Evolutionary conservation across 2,888 invertebrate genomes (phyloP).

Genomic region (Coleophora deauratella): DNA sequence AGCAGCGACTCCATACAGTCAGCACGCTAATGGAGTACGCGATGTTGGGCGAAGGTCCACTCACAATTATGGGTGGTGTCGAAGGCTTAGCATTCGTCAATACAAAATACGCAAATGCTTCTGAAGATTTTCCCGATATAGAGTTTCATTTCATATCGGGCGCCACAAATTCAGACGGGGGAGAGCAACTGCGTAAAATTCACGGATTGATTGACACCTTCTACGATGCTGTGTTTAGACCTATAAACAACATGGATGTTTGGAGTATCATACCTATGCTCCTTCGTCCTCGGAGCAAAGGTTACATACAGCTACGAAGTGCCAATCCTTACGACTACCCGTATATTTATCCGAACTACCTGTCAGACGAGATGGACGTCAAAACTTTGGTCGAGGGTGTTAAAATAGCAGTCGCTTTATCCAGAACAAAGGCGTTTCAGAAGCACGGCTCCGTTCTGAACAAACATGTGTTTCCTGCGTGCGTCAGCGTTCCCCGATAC

Average conservation of each 20-base stretch:
- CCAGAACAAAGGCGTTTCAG: constrained; percentile 84
- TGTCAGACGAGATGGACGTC: constrained; percentile 84
- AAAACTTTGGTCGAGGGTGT: constrained; percentile 88
- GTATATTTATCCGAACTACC: constrained; percentile 93
- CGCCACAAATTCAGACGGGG: constrained; percentile 89
- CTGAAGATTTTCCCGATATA: constrained; percentile 90
- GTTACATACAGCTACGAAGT: constrained; percentile 85
- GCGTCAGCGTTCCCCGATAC: constrained; percentile 77
- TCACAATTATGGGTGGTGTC: constrained; percentile 91
- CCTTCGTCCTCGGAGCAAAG: constrained; percentile 88
- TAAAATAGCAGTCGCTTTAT: constrained; percentile 87
- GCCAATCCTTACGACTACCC: constrained; percentile 92
- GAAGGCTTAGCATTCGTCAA: constrained; percentile 93
- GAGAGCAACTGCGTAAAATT: constrained; percentile 84
- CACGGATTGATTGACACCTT: constrained; percentile 84
- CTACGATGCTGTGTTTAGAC: constrained; percentile 82
- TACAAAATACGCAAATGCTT: constrained; percentile 86
- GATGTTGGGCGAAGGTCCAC: constrained; percentile 85
- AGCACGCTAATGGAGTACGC: constrained; percentile 89
- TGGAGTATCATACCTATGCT: constrained; percentile 91
- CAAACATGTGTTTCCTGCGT: constrained; percentile 83
- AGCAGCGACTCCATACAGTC: constrained; percentile 84
- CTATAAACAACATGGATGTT: constrained; percentile 83
- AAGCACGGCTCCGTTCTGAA: constrained; percentile 82
- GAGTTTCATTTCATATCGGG: constrained; percentile 93